A percentile compares a stretch with the other conserved stretches of the same genome.
phyloP scores from a whole-genome alignment of 2,113 vertebrate species.

The Echinops telfairi region DNA sequence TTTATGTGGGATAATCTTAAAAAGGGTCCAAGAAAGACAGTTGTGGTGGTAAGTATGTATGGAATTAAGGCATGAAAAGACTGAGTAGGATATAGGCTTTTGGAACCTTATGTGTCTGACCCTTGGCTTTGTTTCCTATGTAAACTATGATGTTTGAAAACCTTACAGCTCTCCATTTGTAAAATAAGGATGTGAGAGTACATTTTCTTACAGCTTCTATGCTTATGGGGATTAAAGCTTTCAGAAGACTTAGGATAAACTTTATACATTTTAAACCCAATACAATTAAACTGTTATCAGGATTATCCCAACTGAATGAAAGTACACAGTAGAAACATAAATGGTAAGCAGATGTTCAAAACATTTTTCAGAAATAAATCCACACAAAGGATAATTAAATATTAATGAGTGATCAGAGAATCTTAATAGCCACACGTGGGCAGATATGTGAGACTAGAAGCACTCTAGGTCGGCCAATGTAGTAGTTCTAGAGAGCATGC shows the following conservation, averaged over 20 bases:
- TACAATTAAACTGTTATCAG: background rate
- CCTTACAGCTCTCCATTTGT: background rate
- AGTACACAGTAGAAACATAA: background rate
- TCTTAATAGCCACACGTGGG: fast-evolving
- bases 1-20: background rate
- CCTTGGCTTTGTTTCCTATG: background rate
- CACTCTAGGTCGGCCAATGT: background rate
- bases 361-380: background rate
- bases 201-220: background rate
- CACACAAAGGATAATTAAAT: background rate
- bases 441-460: background rate
- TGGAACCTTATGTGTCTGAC: background rate
- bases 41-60: background rate
- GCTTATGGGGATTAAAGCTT: conserved; percentile 11
- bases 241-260: background rate
- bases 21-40: background rate
- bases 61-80: background rate
- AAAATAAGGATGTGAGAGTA: conserved; percentile 2
- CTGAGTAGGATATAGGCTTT: background rate
- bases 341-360: background rate
- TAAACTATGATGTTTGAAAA: background rate
- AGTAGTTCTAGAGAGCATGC: background rate
- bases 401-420: background rate
- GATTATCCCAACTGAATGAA: background rate
- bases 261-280: background rate